A percentile compares a stretch with the other conserved stretches of the same genome.
Evolutionary conservation across 2,888 invertebrate species (phyloP).

Genomic region (Caenorhabditis plicata): DNA sequence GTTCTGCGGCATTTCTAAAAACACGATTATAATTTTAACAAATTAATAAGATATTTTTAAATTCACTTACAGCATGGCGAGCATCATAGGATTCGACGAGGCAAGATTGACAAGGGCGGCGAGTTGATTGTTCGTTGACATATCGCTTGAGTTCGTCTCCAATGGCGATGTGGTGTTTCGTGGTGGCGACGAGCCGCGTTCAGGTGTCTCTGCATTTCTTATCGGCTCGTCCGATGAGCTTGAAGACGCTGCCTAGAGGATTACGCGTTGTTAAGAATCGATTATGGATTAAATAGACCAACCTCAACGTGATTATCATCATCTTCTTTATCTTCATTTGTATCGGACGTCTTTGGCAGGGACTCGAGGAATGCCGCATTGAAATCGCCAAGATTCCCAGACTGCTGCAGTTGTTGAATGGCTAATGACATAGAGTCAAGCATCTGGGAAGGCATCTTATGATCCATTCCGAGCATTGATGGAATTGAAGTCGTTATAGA

Average conservation of each 20-base stretch:
- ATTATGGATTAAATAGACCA: neutral
- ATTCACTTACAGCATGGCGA: constrained; percentile 31
- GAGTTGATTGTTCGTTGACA: constrained; percentile 26
- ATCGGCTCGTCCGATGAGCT: constrained; percentile 20
- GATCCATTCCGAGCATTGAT: constrained; percentile 21
- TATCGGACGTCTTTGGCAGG: constrained; percentile 47
- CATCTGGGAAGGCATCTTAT: constrained; percentile 23
- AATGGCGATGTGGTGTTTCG: neutral
- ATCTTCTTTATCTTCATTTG: too few species aligned
- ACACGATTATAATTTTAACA: neutral
- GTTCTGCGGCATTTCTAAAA: neutral
- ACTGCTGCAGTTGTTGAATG: constrained; percentile 36
- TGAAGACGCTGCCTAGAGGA: constrained; percentile 25
- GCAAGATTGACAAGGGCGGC: constrained; percentile 39
- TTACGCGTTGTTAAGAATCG: neutral
- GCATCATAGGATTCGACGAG: constrained; percentile 36
- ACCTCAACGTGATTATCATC: constrained; percentile 30
- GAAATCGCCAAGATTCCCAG: constrained; percentile 5
- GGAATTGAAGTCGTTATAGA: neutral
- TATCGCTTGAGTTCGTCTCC: too few species aligned
- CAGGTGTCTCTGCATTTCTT: constrained; percentile 13
- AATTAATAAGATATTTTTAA: neutral
- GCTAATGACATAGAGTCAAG: constrained; percentile 30
- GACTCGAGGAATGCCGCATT: constrained; percentile 42
- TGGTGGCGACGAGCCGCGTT: constrained; percentile 1